Evolutionary conservation across 2,888 invertebrate species (phyloP).

Genomic region (Nephrotoma flavescens): DNA sequence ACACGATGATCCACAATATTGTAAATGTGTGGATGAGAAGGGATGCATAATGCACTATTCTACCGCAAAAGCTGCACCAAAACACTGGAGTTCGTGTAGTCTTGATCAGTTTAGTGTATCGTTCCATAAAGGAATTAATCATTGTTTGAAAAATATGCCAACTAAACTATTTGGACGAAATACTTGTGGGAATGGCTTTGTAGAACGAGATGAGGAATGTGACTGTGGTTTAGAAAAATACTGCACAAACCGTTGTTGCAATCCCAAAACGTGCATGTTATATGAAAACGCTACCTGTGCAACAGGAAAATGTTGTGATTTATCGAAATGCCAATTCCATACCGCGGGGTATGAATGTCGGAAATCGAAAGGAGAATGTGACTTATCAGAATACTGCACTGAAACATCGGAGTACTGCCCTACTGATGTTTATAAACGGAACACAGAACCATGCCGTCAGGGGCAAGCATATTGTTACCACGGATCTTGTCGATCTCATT

Average conservation of each 20-base stretch:
- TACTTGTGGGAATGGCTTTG: constrained; percentile 91
- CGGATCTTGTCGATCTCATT: constrained; percentile 75
- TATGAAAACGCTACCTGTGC: constrained; percentile 82
- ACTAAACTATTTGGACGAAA: constrained; percentile 64
- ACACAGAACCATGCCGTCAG: constrained; percentile 67
- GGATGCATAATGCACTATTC: constrained; percentile 94
- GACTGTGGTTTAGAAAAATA: constrained; percentile 64
- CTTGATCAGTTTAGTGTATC: constrained; percentile 76
- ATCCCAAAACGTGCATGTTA: constrained; percentile 73
- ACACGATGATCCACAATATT: constrained; percentile 83
- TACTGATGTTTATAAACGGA: constrained; percentile 73
- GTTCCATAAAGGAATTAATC: constrained; percentile 93
- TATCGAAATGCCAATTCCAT: constrained; percentile 40
- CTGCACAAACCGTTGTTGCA: constrained; percentile 76
- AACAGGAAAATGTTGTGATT: constrained; percentile 87
- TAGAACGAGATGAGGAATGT: constrained; percentile 93
- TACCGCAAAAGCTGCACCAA: constrained; percentile 68
- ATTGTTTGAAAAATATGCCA: constrained; percentile 80
- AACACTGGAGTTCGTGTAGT: constrained; percentile 93
- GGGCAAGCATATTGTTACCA: constrained; percentile 76
- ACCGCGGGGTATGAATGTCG: constrained; percentile 60
- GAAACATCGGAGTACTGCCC: constrained; percentile 92
- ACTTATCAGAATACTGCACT: constrained; percentile 89
- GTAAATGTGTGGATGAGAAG: constrained; percentile 68
- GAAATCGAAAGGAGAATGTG: constrained; percentile 73